Percentiles rank a stretch among this genome's conserved stretches.
Evolutionary conservation across 2,797 vertebrate species (phyloP).

Genomic region (Graptemys geographica): DNA sequence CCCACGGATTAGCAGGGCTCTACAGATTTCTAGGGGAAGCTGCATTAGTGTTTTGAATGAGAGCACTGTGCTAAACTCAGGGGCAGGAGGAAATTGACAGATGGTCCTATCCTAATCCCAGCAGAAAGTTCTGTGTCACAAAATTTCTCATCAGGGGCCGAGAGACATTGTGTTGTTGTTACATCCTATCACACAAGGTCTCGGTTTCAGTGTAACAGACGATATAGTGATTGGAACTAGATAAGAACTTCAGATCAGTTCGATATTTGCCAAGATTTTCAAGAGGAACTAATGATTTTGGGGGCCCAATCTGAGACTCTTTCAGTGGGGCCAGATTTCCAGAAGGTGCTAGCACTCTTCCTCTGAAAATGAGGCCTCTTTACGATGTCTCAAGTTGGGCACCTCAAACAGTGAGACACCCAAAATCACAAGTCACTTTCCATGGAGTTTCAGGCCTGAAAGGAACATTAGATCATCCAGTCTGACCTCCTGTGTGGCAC

Average conservation of each 20-base stretch:
- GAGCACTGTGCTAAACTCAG: constrained; percentile 1
- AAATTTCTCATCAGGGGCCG: constrained; percentile 32
- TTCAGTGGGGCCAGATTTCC: background rate
- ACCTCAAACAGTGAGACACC: background rate
- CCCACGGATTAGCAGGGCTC: no score
- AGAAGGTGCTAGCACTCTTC: background rate
- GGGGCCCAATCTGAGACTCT: background rate
- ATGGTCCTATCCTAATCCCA: constrained; percentile 35
- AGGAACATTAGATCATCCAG: background rate
- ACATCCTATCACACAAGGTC: background rate
- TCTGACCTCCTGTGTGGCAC: background rate
- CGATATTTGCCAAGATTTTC: background rate
- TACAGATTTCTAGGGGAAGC: background rate
- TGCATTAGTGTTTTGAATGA: constrained; percentile 19
- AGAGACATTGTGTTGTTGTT: constrained; percentile 28
- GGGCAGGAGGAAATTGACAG: constrained; percentile 2
- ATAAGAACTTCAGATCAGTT: background rate
- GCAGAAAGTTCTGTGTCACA: constrained; percentile 38
- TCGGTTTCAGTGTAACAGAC: background rate
- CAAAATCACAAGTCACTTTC: rapidly evolving
- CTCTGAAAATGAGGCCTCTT: background rate
- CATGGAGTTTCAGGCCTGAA: background rate
- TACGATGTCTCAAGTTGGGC: background rate
- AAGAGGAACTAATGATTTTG: background rate
- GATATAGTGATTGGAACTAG: background rate